Percentiles rank a stretch among this genome's conserved stretches.
Evolutionary conservation across 2,888 invertebrate genomes (phyloP).

Genomic region (Lasioglossum morio): DNA sequence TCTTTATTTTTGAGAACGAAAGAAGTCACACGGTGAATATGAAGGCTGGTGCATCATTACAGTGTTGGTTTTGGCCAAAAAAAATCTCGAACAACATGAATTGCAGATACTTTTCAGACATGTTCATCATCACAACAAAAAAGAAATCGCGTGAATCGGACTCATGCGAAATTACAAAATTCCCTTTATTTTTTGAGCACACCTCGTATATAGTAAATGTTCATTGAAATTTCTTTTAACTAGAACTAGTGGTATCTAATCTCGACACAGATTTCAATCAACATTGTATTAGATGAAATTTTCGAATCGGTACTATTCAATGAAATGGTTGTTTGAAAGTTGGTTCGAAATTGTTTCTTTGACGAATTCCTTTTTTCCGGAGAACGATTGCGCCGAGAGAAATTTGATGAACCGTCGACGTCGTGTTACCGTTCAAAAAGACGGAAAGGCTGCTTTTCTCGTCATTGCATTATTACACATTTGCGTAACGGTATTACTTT

Average conservation of each 20-base stretch:
- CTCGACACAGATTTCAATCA: not conserved
- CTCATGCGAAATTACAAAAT: no score
- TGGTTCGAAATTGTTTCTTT: not conserved
- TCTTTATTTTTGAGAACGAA: no score
- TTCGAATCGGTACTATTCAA: not conserved
- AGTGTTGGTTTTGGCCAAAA: no score
- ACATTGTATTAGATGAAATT: not conserved
- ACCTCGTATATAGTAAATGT: no score
- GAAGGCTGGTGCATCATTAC: no score
- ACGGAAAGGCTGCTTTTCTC: constrained; percentile 26
- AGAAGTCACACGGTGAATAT: no score
- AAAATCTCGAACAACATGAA: no score
- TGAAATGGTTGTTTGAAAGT: not conserved
- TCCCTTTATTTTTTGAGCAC: no score
- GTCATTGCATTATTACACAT: constrained; percentile 42
- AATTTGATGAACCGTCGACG: not conserved
- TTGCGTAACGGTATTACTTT: constrained; percentile 58
- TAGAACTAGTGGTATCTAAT: not conserved
- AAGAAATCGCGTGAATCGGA: no score
- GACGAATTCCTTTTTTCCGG: not conserved
- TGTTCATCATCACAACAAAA: no score
- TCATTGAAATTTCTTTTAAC: not conserved
- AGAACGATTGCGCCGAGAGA: not conserved
- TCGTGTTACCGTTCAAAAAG: not conserved
- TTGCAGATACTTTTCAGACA: no score